phyloP scores from a whole-genome alignment of 1,140 invertebrate genomes.

The Orchestia grillus region DNA sequence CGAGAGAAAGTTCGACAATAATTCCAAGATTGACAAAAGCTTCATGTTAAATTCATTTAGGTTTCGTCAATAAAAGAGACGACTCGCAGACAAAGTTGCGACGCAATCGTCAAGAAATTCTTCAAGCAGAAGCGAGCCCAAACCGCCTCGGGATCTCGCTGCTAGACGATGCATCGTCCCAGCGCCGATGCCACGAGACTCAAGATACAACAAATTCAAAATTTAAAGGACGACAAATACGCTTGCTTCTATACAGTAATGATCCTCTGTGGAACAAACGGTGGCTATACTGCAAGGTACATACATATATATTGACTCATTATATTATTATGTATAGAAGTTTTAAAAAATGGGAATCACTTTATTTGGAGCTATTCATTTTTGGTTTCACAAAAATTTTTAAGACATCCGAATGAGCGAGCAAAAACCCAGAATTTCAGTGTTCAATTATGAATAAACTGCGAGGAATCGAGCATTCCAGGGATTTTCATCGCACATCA shows the following conservation, averaged over 20 bases:
- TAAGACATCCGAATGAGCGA: too few relatives aligned
- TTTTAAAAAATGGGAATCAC: too few relatives aligned
- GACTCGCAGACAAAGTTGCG: conserved; percentile 29
- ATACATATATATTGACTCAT: too few relatives aligned
- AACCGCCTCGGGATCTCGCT: not conserved
- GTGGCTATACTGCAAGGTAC: too few relatives aligned
- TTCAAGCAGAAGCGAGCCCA: not conserved
- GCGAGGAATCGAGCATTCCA: too few relatives aligned
- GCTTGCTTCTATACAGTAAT: not conserved
- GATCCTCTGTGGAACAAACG: too few relatives aligned
- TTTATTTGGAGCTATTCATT: too few relatives aligned
- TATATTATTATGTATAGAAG: too few relatives aligned
- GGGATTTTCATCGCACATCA: too few relatives aligned
- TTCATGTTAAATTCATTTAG: conserved; percentile 24
- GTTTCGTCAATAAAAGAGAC: conserved; percentile 14
- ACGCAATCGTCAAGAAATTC: not conserved
- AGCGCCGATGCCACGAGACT: not conserved
- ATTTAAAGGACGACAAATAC: not conserved
- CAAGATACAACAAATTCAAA: not conserved
- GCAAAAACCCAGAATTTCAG: too few relatives aligned
- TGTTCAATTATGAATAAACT: too few relatives aligned
- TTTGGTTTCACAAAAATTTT: too few relatives aligned
- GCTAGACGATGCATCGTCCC: not conserved
- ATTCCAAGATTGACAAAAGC: conserved; percentile 33
- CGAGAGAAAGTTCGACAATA: conserved; percentile 11